Conservation (phyloP, 2,888 invertebrate genomes). For the Nomada hirtipes region DNA sequence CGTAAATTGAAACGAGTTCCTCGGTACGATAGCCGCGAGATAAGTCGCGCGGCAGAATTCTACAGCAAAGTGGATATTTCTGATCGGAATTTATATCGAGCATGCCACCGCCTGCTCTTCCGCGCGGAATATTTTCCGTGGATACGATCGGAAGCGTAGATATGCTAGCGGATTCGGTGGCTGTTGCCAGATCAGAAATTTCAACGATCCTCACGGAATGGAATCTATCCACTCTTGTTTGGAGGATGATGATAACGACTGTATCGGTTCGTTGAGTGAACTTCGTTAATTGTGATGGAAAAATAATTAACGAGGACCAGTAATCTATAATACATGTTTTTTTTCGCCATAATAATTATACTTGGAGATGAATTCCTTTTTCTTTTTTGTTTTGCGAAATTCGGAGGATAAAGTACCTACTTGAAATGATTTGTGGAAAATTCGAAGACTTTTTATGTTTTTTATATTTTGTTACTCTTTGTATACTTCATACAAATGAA, state of each 20-base stretch:
- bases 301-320: not conserved
- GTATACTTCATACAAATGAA: too few species aligned
- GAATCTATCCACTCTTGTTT: not conserved
- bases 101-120: not conserved
- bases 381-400: too few species aligned
- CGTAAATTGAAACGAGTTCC: conserved; percentile 58
- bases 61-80: conserved; percentile 66
- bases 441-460: too few species aligned
- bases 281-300: not conserved
- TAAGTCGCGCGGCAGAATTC: conserved; percentile 67
- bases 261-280: not conserved
- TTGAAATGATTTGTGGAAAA: too few species aligned
- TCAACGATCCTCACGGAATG: conserved; percentile 2
- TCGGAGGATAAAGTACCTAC: too few species aligned
- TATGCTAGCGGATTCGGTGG: not conserved
- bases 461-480: too few species aligned
- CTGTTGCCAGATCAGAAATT: not conserved
- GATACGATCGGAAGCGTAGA: conserved; percentile 23
- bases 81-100: conserved; percentile 69
- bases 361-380: too few species aligned
- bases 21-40: conserved; percentile 41
- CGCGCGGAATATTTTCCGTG: conserved; percentile 32
- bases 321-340: not conserved
- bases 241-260: not conserved
- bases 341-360: too few species aligned